phyloP scores from a whole-genome alignment of 2,113 vertebrate species.

The Onychostruthus taczanowskii region DNA sequence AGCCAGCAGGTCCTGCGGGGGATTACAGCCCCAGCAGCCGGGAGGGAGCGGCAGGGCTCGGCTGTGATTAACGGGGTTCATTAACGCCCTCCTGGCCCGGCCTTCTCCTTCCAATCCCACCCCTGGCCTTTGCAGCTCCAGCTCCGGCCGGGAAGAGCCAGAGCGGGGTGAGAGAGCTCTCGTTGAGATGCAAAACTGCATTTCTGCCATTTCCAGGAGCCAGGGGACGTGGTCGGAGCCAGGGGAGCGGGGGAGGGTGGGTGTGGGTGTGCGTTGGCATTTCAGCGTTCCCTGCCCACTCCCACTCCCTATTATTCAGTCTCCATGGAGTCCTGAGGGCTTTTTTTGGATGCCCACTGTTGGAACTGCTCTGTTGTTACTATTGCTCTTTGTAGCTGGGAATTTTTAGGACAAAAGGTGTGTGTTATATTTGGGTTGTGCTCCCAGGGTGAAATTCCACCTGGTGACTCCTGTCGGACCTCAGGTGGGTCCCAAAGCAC shows the following conservation, averaged over 20 bases:
- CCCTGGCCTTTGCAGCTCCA: not conserved
- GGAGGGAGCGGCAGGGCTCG: not conserved
- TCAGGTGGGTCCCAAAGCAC: not conserved
- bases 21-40: not conserved
- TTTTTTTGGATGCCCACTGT: not conserved
- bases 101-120: not conserved
- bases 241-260: not conserved
- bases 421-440: not conserved
- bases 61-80: not conserved
- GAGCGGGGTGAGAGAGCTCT: not conserved
- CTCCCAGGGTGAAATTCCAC: not conserved
- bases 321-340: not conserved
- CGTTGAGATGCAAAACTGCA: not conserved
- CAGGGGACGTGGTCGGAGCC: not conserved
- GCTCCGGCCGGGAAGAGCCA: not conserved
- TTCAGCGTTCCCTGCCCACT: not conserved
- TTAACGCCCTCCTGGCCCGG: not conserved
- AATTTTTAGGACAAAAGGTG: not conserved
- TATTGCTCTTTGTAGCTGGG: not conserved
- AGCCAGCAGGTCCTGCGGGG: not conserved
- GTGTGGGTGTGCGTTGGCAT: not conserved
- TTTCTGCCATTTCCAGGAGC: constrained; percentile 25
- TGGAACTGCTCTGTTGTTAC: not conserved
- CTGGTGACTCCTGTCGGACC: not conserved
- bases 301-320: not conserved